Conservation (phyloP, 1,140 invertebrate species). For the Drosophila hydei region DNA sequence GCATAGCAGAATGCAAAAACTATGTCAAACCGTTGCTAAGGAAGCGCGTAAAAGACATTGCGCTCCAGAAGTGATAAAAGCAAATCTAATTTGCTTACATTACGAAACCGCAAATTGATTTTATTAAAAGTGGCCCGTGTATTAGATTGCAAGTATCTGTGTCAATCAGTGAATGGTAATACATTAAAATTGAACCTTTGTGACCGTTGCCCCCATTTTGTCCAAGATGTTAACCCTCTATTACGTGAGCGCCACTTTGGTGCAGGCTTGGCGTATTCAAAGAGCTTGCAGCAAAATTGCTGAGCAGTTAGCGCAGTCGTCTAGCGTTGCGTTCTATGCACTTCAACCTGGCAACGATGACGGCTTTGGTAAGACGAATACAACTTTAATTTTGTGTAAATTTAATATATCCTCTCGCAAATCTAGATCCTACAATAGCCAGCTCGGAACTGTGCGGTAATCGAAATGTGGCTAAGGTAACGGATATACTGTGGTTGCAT, state of each 20-base stretch:
- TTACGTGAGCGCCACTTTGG: conserved; percentile 88
- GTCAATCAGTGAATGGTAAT: conserved; percentile 37
- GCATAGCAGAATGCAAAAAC: conserved; percentile 48
- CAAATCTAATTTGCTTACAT: conserved; percentile 54
- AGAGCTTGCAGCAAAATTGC: conserved; percentile 84
- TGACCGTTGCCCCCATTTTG: not conserved
- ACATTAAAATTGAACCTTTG: not conserved
- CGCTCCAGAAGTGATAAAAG: conserved; percentile 50
- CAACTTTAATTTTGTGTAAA: not conserved
- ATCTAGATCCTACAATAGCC: conserved; percentile 74
- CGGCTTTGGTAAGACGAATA: conserved; percentile 67
- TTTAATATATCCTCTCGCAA: conserved; percentile 6
- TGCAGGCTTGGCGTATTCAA: conserved; percentile 87
- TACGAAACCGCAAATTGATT: conserved; percentile 72
- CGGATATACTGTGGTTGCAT: conserved; percentile 85
- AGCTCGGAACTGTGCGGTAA: conserved; percentile 85
- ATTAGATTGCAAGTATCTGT: not conserved
- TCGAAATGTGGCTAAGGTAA: conserved; percentile 84
- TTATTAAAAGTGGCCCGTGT: conserved; percentile 10
- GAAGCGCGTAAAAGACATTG: conserved; percentile 44
- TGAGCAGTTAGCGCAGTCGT: conserved; percentile 84
- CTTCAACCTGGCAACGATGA: conserved; percentile 75
- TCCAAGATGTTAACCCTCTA: conserved; percentile 86
- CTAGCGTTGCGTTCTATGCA: conserved; percentile 77
- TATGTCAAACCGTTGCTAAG: conserved; percentile 67